These are phyloP conservation scores for Delphinus delphis DNA, from an alignment of 2,113 vertebrate genomes.

Conservation along the genomic window DNA sequence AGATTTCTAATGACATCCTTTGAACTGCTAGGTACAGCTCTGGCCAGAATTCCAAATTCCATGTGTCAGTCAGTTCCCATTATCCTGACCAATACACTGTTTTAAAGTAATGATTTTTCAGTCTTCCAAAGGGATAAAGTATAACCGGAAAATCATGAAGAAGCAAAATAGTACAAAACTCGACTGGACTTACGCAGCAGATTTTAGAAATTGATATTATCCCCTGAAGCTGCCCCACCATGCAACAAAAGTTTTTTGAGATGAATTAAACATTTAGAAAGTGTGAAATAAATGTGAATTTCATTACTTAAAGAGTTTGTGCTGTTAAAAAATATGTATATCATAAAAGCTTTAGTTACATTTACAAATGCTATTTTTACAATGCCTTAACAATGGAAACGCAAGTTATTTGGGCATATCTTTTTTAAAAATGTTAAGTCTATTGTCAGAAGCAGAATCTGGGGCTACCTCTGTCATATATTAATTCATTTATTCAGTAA, in stretches of 20 bases:
- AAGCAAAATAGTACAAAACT: background rate
- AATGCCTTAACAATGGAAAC: background rate
- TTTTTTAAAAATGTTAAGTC: background rate
- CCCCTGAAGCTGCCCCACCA: accelerated
- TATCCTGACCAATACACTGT: background rate
- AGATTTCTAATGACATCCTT: background rate
- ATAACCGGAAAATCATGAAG: background rate
- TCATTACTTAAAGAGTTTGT: background rate
- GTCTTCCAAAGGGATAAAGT: background rate
- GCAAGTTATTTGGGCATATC: background rate
- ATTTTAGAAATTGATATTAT: slow-evolving; percentile 12
- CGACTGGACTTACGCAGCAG: background rate
- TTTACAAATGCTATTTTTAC: background rate
- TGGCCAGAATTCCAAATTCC: background rate
- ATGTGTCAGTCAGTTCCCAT: background rate
- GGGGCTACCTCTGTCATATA: background rate
- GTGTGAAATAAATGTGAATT: background rate
- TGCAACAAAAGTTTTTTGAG: background rate
- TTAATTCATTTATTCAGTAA: background rate
- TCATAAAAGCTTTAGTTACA: background rate
- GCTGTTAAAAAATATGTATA: background rate
- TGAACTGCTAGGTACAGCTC: background rate
- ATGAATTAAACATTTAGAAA: slow-evolving; percentile 9
- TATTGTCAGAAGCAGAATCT: background rate
- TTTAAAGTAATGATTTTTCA: background rate